Percentiles rank a stretch among this genome's conserved stretches.
These are phyloP conservation scores for Phylloscopus whistleri DNA, from an alignment of 2,113 vertebrate genomes.

Conservation along the genomic window DNA sequence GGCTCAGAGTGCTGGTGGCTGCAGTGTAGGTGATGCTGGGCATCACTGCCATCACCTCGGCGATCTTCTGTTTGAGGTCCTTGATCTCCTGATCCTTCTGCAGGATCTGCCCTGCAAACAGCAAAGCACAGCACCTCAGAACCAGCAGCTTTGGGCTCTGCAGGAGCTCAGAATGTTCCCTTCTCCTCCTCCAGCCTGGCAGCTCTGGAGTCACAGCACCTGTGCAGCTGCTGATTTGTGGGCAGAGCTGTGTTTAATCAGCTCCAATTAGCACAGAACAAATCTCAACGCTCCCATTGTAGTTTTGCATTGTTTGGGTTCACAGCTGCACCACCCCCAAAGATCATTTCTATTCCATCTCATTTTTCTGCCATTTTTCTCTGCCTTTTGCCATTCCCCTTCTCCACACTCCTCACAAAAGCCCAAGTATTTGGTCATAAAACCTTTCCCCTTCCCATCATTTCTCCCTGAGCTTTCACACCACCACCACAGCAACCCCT, in stretches of 20 bases:
- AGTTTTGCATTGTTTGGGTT: not conserved
- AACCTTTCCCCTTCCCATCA: not conserved
- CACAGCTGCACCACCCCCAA: not conserved
- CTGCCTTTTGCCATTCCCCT: not conserved
- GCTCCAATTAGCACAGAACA: rapidly evolving
- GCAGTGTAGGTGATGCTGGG: slow-evolving; percentile 95
- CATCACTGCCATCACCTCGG: slow-evolving; percentile 99
- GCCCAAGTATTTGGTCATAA: not conserved
- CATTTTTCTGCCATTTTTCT: not conserved
- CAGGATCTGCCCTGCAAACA: slow-evolving; percentile 88
- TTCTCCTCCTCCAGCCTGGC: too few species aligned
- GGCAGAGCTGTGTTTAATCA: not conserved
- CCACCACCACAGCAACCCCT: not conserved
- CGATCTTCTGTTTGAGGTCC: slow-evolving; percentile 99
- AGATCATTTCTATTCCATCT: not conserved
- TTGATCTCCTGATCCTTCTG: slow-evolving; percentile 99
- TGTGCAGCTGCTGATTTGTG: not conserved
- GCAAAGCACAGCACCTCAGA: not conserved
- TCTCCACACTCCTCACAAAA: not conserved
- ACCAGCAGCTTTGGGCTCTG: not conserved
- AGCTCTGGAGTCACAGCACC: rapidly evolving
- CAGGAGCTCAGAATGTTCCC: too few species aligned
- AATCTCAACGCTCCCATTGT: rapidly evolving
- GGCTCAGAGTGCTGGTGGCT: slow-evolving; percentile 90
- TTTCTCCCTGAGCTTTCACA: not conserved